A percentile compares a stretch with the other conserved stretches of the same genome.
phyloP scores from a whole-genome alignment of 2,113 vertebrate species.

The Solenodon paradoxus region DNA sequence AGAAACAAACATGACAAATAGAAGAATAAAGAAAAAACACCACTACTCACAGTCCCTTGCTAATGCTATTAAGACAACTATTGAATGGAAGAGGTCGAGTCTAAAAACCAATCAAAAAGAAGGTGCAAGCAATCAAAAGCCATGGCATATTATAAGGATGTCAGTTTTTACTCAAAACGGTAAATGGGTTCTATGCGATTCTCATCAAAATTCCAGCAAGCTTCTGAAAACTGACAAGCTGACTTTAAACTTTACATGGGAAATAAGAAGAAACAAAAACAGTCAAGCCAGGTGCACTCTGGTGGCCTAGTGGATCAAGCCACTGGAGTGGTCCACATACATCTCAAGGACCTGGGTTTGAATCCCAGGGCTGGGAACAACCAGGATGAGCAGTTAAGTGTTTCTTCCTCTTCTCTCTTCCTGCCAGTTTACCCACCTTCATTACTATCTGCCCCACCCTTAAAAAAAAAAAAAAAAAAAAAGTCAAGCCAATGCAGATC shows the following conservation, averaged over 20 bases:
- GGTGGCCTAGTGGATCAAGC: too few species aligned
- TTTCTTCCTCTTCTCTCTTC: too few species aligned
- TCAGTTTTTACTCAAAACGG: not conserved
- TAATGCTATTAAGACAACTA: not conserved
- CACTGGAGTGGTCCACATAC: too few species aligned
- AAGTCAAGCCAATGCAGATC: not conserved
- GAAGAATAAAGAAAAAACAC: not conserved
- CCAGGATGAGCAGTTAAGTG: too few species aligned
- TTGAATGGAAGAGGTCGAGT: not conserved
- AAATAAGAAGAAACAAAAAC: not conserved
- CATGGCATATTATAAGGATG: not conserved
- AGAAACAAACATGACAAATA: conserved; percentile 7
- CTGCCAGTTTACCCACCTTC: too few species aligned
- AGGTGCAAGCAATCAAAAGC: not conserved
- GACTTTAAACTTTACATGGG: not conserved
- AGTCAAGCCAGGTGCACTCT: too few species aligned
- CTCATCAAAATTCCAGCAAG: not conserved
- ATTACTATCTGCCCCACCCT: too few species aligned
- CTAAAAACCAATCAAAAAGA: not conserved
- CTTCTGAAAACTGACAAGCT: conserved; percentile 23
- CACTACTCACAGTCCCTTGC: not conserved
- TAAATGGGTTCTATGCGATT: not conserved
- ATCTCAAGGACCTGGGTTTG: too few species aligned
- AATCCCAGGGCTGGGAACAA: too few species aligned
- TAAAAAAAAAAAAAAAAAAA: not conserved